Evolutionary conservation across 2,797 vertebrate genomes (phyloP).

Genomic region (Vespertilio murinus): DNA sequence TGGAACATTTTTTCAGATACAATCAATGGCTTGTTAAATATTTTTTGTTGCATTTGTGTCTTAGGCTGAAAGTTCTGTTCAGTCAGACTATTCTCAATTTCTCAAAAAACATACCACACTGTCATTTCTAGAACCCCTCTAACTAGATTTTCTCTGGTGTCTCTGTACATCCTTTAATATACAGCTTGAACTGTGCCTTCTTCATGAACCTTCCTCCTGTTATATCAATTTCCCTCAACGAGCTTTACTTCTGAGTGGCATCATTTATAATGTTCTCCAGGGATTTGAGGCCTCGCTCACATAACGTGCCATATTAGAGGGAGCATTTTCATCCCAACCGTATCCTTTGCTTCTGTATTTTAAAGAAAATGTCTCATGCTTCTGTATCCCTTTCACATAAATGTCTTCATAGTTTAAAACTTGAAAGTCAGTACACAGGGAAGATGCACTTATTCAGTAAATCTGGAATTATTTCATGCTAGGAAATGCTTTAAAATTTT

Average conservation of each 20-base stretch:
- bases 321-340: neutral
- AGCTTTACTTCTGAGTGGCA: neutral
- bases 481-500: neutral
- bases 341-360: neutral
- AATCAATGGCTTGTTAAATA: neutral
- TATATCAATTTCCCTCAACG: neutral
- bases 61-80: neutral
- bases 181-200: neutral
- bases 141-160: neutral
- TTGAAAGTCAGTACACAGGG: neutral
- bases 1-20: neutral
- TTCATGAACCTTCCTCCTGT: neutral
- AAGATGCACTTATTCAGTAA: conserved; percentile 16
- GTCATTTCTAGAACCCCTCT: neutral
- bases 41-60: neutral
- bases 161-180: neutral
- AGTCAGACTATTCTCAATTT: neutral
- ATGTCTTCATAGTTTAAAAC: conserved; percentile 6
- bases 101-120: neutral
- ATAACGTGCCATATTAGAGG: neutral
- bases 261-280: neutral
- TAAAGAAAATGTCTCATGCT: neutral
- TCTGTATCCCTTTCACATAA: neutral
- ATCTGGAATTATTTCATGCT: neutral
- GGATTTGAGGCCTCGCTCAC: neutral